Conservation (phyloP, 2,797 vertebrate species). For the Cyprinella venusta region DNA sequence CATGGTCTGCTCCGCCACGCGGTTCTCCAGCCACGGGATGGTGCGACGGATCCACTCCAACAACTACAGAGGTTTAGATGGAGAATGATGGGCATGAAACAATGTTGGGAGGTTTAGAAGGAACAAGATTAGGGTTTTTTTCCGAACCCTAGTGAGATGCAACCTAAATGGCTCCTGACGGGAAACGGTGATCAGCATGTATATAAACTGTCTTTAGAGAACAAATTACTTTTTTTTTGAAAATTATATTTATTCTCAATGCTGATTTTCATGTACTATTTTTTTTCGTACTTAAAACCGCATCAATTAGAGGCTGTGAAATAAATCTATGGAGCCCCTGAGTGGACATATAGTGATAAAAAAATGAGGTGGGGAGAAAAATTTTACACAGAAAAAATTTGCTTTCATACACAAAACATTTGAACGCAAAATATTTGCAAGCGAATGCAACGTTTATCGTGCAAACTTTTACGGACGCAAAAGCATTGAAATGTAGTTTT, state of each 20-base stretch:
- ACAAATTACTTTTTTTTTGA: background rate
- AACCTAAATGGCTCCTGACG: background rate
- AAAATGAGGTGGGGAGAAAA: background rate
- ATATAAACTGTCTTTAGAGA: no score
- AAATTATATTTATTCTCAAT: background rate
- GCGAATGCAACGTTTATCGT: background rate
- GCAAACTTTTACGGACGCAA: background rate
- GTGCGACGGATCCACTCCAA: constrained; percentile 91
- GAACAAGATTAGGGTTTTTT: background rate
- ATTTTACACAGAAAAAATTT: background rate
- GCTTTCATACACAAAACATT: background rate
- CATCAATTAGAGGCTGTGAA: background rate
- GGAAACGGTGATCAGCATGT: background rate
- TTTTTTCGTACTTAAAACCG: background rate
- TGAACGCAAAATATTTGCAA: background rate
- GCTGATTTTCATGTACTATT: background rate
- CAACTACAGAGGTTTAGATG: constrained; percentile 70
- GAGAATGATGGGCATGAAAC: background rate
- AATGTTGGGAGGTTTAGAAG: background rate
- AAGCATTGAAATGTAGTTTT: background rate
- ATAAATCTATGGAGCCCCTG: background rate
- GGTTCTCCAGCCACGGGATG: constrained; percentile 92
- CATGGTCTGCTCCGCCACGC: constrained; percentile 84
- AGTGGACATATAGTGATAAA: background rate
- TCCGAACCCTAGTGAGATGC: background rate